phyloP scores from a whole-genome alignment of 2,113 vertebrate species.

The Colaptes auratus region DNA sequence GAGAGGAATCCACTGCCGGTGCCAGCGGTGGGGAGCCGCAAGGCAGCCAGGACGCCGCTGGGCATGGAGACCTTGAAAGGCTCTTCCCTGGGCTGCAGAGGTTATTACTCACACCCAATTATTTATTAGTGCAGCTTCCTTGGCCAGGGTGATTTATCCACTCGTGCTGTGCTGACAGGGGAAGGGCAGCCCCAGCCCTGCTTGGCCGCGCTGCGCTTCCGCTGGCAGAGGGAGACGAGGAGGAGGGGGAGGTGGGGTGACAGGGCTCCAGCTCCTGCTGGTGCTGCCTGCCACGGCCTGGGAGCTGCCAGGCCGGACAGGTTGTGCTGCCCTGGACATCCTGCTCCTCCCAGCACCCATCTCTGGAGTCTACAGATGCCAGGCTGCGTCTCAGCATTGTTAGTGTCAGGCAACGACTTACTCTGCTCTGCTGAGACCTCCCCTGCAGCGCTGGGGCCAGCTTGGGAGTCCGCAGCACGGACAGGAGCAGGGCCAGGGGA shows the following conservation, averaged over 20 bases:
- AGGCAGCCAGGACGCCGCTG: background rate
- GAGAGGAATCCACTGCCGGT: background rate
- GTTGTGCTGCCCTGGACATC: background rate
- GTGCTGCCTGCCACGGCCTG: background rate
- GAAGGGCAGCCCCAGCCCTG: background rate
- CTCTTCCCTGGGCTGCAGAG: background rate
- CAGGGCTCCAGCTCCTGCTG: background rate
- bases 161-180: background rate
- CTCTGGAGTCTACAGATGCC: background rate
- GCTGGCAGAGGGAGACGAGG: background rate
- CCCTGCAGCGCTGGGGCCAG: too few species aligned
- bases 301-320: background rate
- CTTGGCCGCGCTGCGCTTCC: background rate
- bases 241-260: fast-evolving
- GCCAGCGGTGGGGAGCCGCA: background rate
- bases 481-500: too few species aligned
- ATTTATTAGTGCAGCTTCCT: background rate
- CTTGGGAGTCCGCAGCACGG: too few species aligned
- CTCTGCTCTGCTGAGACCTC: background rate
- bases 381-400: background rate
- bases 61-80: background rate
- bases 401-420: background rate
- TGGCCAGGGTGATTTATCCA: background rate
- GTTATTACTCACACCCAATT: background rate
- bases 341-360: background rate